Evolutionary conservation across 2,888 invertebrate genomes (phyloP).

Genomic region (Magallana nippona): DNA sequence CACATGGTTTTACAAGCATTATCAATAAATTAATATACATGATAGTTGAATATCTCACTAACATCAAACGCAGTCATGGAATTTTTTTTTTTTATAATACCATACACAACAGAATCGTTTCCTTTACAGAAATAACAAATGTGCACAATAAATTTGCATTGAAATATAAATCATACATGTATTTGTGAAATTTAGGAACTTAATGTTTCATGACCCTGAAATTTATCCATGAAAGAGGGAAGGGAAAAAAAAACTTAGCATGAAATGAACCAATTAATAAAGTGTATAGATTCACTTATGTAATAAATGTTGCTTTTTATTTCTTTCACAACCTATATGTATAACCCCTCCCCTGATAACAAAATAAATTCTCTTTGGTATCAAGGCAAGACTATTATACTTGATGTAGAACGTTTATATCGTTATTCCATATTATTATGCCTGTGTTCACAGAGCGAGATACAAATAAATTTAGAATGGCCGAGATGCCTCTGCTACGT

Average conservation of each 20-base stretch:
- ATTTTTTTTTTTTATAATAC: too few species aligned
- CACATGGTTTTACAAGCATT: background rate
- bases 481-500: background rate
- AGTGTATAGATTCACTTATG: background rate
- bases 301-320: background rate
- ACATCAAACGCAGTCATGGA: too few species aligned
- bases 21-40: too few species aligned
- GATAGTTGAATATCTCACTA: too few species aligned
- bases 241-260: background rate
- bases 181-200: background rate
- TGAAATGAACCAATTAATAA: background rate
- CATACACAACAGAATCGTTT: background rate
- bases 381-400: conserved; percentile 10
- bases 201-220: background rate
- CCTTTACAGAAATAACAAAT: background rate
- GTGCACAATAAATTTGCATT: background rate
- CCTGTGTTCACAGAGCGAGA: conserved; percentile 1
- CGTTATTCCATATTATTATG: background rate
- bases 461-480: background rate
- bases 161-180: background rate
- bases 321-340: conserved; percentile 13
- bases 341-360: conserved; percentile 13
- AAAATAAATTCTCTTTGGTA: conserved; percentile 28
- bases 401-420: background rate
- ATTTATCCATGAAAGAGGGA: background rate